These are phyloP conservation scores for Thermophis baileyi DNA, from an alignment of 2,113 vertebrate genomes.

Conservation along the genomic window DNA sequence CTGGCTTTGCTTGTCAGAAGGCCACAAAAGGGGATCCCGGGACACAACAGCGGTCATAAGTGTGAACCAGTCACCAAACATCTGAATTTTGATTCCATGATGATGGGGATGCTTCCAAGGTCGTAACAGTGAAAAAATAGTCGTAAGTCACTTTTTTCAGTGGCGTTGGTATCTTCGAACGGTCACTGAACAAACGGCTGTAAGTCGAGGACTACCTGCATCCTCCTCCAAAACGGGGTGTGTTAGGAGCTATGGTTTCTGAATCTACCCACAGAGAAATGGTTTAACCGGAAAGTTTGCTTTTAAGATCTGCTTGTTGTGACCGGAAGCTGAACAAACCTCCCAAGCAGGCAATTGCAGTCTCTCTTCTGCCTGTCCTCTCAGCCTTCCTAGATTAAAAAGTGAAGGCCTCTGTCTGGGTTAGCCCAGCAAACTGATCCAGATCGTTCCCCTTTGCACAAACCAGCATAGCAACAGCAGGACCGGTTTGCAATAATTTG, in stretches of 20 bases:
- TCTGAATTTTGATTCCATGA: neutral
- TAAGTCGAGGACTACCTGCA: neutral
- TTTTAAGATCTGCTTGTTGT: neutral
- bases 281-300: neutral
- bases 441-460: conserved; percentile 77
- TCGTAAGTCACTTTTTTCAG: neutral
- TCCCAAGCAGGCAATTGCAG: conserved; percentile 58
- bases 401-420: conserved; percentile 75
- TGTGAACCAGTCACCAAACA: neutral
- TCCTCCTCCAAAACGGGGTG: neutral
- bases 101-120: neutral
- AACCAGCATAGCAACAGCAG: accelerated
- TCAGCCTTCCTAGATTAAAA: conserved; percentile 71
- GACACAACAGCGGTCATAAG: neutral
- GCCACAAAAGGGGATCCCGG: too few relatives aligned
- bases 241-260: neutral
- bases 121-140: neutral
- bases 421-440: conserved; percentile 59
- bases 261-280: neutral
- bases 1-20: too few relatives aligned
- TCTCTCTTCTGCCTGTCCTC: conserved; percentile 55
- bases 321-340: conserved; percentile 38
- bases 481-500: neutral
- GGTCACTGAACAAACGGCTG: neutral
- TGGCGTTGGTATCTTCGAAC: neutral